phyloP scores from a whole-genome alignment of 2,113 vertebrate genomes.

The Brachyistius frenatus region DNA sequence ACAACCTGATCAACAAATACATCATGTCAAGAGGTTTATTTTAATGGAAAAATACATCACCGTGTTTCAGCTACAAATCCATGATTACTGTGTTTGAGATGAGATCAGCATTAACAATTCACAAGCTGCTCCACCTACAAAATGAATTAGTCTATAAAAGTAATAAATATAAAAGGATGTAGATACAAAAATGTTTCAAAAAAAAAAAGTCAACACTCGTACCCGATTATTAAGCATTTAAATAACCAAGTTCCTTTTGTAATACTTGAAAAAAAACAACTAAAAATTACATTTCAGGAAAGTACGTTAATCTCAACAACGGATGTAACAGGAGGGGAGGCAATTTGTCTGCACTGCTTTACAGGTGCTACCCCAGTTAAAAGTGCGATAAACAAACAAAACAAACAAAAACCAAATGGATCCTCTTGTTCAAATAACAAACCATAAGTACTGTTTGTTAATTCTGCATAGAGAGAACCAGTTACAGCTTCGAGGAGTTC shows the following conservation, averaged over 20 bases:
- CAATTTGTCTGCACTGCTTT: constrained; percentile 3
- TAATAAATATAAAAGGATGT: constrained; percentile 71
- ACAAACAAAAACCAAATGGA: neutral
- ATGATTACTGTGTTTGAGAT: constrained; percentile 41
- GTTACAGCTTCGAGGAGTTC: constrained; percentile 28
- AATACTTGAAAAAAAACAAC: constrained; percentile 50
- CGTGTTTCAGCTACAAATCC: constrained; percentile 45
- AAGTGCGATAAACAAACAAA: constrained; percentile 62
- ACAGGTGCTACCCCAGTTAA: constrained; percentile 46
- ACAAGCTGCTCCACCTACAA: constrained; percentile 47
- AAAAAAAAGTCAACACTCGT: constrained; percentile 29
- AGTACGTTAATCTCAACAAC: constrained; percentile 50
- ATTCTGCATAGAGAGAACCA: constrained; percentile 56
- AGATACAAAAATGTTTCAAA: constrained; percentile 30
- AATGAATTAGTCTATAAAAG: constrained; percentile 53
- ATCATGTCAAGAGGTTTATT: constrained; percentile 14
- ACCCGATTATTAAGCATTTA: constrained; percentile 53
- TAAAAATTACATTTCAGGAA: constrained; percentile 39
- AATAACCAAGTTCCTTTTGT: constrained; percentile 24
- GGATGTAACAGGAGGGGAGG: constrained; percentile 31
- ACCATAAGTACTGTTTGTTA: constrained; percentile 27
- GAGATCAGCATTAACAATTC: constrained; percentile 37
- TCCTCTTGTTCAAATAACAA: constrained; percentile 25
- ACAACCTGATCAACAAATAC: neutral
- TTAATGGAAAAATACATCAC: constrained; percentile 69